phyloP scores from a whole-genome alignment of 2,888 invertebrate genomes.

The Zelleria hepariella region DNA sequence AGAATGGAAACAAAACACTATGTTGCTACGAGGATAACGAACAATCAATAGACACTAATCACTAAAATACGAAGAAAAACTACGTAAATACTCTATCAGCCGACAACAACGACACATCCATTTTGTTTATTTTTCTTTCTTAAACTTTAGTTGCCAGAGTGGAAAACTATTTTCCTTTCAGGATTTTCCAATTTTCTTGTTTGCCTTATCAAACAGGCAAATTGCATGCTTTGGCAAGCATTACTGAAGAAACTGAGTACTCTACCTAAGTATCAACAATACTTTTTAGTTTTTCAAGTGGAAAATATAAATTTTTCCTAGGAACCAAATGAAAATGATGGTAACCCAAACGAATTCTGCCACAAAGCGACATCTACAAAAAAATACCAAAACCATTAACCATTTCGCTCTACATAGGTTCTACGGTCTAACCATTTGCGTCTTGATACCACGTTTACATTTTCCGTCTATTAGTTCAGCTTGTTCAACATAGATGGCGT shows the following conservation, averaged over 20 bases:
- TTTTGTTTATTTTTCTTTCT: conserved; percentile 28
- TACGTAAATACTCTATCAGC: conserved; percentile 21
- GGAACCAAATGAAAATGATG: no score
- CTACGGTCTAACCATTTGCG: no score
- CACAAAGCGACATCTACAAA: not conserved
- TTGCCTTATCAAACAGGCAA: no score
- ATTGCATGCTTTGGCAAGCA: no score
- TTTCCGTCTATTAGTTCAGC: not conserved
- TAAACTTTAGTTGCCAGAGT: conserved; percentile 16
- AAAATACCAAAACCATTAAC: not conserved
- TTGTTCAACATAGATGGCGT: not conserved
- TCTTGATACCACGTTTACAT: no score
- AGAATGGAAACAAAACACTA: conserved; percentile 35
- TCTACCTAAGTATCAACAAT: no score
- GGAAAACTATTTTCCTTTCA: not conserved
- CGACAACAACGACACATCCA: conserved; percentile 32
- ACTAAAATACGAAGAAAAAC: conserved; percentile 32
- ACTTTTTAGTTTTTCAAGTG: no score
- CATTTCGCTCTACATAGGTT: not conserved
- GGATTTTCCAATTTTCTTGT: no score
- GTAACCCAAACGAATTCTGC: not conserved
- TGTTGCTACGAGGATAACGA: conserved; percentile 19
- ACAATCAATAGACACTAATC: conserved; percentile 21
- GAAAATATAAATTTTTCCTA: no score
- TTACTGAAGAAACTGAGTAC: no score